A percentile compares a stretch with the other conserved stretches of the same genome.
phyloP scores from a whole-genome alignment of 2,888 invertebrate species.

The Machimus atricapillus region DNA sequence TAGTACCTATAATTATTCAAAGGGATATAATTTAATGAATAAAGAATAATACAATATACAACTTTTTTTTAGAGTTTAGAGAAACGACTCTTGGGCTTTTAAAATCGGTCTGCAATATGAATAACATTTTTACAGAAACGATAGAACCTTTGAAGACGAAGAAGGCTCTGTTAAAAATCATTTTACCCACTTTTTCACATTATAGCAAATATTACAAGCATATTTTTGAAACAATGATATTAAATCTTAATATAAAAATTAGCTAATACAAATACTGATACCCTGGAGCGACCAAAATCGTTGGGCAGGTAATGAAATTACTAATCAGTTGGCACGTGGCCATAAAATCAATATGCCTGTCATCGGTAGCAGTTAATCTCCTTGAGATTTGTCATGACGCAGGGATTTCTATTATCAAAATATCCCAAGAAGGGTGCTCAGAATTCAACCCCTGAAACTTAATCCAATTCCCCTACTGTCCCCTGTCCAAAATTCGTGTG shows the following conservation, averaged over 20 bases:
- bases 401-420: not conserved
- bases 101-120: too few relatives aligned
- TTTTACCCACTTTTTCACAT: too few relatives aligned
- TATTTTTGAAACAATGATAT: not conserved
- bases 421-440: not conserved
- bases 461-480: not conserved
- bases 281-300: not conserved
- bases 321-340: slow-evolving; percentile 26
- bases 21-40: too few relatives aligned
- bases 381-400: slow-evolving; percentile 24
- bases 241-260: not conserved
- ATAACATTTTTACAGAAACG: too few relatives aligned
- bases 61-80: too few relatives aligned
- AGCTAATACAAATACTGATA: not conserved
- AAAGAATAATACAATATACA: too few relatives aligned
- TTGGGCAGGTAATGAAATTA: not conserved
- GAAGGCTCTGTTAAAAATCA: too few relatives aligned
- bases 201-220: too few relatives aligned
- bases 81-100: too few relatives aligned
- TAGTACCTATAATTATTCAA: too few relatives aligned
- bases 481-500: not conserved
- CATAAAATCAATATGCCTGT: slow-evolving; percentile 16
- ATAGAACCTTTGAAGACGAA: too few relatives aligned
- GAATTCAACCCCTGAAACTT: not conserved
- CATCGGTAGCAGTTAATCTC: not conserved